Percentiles rank a stretch among this genome's conserved stretches.
Evolutionary conservation across 2,797 vertebrate genomes (phyloP).

Genomic region (Cirrhinus molitorella): DNA sequence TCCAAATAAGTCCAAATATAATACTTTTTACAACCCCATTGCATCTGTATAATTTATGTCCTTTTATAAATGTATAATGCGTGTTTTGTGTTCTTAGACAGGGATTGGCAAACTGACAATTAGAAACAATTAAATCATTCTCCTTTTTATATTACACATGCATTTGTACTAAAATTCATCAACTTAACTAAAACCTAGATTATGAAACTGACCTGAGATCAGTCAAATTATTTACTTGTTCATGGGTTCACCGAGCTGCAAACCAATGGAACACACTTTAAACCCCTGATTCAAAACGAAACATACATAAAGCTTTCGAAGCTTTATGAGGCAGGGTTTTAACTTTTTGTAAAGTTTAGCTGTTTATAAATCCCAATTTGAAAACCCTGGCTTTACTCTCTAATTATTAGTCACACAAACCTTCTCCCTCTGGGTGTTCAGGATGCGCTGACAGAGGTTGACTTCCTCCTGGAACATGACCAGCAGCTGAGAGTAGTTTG

Average conservation of each 20-base stretch:
- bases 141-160: neutral
- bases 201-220: too few species aligned
- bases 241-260: too few species aligned
- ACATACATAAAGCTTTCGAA: neutral
- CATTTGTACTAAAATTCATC: neutral
- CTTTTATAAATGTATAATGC: neutral
- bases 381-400: neutral
- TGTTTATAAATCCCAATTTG: neutral
- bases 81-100: neutral
- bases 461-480: constrained; percentile 81
- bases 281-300: neutral
- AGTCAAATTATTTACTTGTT: too few species aligned
- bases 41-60: too few species aligned
- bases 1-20: neutral
- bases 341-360: neutral
- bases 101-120: neutral
- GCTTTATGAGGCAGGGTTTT: neutral
- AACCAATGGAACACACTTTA: neutral
- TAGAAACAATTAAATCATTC: neutral
- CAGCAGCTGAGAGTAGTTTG: constrained; percentile 76
- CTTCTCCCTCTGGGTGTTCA: constrained; percentile 79
- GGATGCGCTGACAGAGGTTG: constrained; percentile 74
- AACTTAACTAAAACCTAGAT: too few species aligned
- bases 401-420: constrained; percentile 60
- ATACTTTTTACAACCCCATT: neutral